phyloP scores from a whole-genome alignment of 2,888 invertebrate species.

The Megamerina dolium region DNA sequence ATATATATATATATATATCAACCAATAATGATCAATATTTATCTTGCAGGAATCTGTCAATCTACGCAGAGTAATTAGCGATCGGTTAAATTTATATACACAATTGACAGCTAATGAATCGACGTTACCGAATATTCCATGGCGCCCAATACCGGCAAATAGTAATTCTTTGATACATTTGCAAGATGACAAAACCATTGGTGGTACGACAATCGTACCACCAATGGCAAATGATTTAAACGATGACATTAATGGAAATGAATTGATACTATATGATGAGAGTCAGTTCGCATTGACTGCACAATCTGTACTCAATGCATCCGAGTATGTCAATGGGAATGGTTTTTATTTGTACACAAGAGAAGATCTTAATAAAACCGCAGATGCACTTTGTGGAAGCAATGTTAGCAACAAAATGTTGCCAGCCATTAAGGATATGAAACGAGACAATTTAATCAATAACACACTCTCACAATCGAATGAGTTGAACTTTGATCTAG shows the following conservation, averaged over 20 bases:
- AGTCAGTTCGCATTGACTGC: conserved; percentile 56
- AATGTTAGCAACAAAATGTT: conserved; percentile 20
- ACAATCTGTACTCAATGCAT: conserved; percentile 67
- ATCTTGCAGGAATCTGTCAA: conserved; percentile 34
- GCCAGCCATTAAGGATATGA: conserved; percentile 11
- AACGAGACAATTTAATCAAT: conserved; percentile 24
- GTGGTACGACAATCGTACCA: background rate
- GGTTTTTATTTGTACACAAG: conserved; percentile 71
- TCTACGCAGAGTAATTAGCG: conserved; percentile 39
- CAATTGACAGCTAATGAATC: conserved; percentile 43
- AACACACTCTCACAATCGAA: conserved; percentile 21
- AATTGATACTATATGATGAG: conserved; percentile 44
- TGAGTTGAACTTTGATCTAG: conserved; percentile 41
- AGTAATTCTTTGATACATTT: conserved; percentile 46
- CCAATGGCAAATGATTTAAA: conserved; percentile 14
- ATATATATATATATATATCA: background rate
- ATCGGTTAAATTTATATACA: conserved; percentile 35
- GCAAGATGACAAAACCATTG: conserved; percentile 20
- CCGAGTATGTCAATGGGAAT: conserved; percentile 68
- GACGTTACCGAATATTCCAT: conserved; percentile 55
- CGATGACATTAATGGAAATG: conserved; percentile 22
- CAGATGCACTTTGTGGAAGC: conserved; percentile 19
- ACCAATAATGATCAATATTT: background rate
- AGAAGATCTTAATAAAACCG: conserved; percentile 31
- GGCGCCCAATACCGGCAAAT: conserved; percentile 65